Percentiles rank a stretch among this genome's conserved stretches.
phyloP scores from a whole-genome alignment of 1,140 invertebrate species.

The Drosophila tani region DNA sequence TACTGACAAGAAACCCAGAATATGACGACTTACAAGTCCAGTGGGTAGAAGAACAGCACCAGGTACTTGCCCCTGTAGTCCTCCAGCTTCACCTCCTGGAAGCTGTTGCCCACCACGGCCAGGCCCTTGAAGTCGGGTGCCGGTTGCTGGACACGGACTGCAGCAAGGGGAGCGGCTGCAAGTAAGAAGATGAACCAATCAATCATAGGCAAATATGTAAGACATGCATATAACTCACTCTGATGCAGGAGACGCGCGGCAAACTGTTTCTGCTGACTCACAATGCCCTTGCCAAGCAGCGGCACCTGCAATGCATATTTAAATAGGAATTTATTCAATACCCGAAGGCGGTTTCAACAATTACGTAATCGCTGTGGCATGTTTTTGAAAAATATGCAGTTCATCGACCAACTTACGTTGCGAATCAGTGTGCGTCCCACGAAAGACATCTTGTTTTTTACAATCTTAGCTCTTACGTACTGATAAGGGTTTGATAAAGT shows the following conservation, averaged over 20 bases:
- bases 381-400: constrained; percentile 29
- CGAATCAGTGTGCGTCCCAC: constrained; percentile 69
- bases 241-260: constrained; percentile 69
- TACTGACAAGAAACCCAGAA: fast-evolving
- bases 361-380: constrained; percentile 70
- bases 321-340: constrained; percentile 26
- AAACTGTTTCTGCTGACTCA: constrained; percentile 50
- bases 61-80: constrained; percentile 98
- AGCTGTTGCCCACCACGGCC: constrained; percentile 95
- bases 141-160: constrained; percentile 90
- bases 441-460: constrained; percentile 65
- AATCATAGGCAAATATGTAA: not conserved
- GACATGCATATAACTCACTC: constrained; percentile 52
- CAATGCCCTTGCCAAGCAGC: constrained; percentile 51
- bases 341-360: constrained; percentile 14
- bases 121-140: constrained; percentile 95
- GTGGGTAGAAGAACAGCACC: constrained; percentile 92
- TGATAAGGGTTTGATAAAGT: constrained; percentile 8
- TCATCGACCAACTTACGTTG: constrained; percentile 60
- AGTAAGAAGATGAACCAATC: not conserved
- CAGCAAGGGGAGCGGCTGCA: constrained; percentile 64
- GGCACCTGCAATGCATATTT: constrained; percentile 64
- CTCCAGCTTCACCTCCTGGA: constrained; percentile 93
- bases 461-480: constrained; percentile 6
- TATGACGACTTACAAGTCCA: constrained; percentile 92